Conservation (phyloP, 2,113 vertebrate species). For the Polypterus senegalus region DNA sequence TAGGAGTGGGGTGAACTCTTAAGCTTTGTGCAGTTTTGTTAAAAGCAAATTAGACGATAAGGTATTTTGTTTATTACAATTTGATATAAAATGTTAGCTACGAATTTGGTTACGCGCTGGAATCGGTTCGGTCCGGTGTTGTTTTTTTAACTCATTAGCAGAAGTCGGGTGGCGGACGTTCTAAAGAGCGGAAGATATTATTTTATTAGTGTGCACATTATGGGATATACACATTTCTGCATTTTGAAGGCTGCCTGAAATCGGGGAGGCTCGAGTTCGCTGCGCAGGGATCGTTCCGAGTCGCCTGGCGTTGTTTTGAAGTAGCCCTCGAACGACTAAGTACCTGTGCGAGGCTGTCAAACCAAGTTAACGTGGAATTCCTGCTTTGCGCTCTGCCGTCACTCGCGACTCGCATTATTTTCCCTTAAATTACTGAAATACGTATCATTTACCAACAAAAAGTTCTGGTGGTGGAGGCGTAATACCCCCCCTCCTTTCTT, state of each 20-base stretch:
- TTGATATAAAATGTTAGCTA: constrained; percentile 41
- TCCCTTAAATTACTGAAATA: too few relatives aligned
- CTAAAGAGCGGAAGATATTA: constrained; percentile 31
- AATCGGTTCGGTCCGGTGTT: constrained; percentile 33
- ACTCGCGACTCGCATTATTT: too few relatives aligned
- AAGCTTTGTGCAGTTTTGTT: constrained; percentile 35
- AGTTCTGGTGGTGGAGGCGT: too few relatives aligned
- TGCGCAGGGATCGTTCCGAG: constrained; percentile 31
- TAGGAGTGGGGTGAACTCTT: constrained; percentile 35
- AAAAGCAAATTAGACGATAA: constrained; percentile 37
- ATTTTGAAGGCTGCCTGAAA: constrained; percentile 28
- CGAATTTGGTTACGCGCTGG: constrained; percentile 37
- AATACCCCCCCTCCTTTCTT: too few relatives aligned
- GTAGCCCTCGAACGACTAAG: too few relatives aligned
- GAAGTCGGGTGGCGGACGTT: constrained; percentile 26
- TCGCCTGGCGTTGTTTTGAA: too few relatives aligned
- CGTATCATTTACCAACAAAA: too few relatives aligned
- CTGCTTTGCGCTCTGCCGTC: too few relatives aligned
- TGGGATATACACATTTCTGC: constrained; percentile 41
- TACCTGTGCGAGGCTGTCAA: too few relatives aligned
- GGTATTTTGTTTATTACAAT: constrained; percentile 49
- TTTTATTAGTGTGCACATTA: constrained; percentile 29
- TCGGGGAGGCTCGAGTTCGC: constrained; percentile 33
- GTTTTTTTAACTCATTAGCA: constrained; percentile 18
- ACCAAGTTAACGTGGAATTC: too few relatives aligned